phyloP scores from a whole-genome alignment of 2,888 invertebrate genomes.

The Tinea trinotella region DNA sequence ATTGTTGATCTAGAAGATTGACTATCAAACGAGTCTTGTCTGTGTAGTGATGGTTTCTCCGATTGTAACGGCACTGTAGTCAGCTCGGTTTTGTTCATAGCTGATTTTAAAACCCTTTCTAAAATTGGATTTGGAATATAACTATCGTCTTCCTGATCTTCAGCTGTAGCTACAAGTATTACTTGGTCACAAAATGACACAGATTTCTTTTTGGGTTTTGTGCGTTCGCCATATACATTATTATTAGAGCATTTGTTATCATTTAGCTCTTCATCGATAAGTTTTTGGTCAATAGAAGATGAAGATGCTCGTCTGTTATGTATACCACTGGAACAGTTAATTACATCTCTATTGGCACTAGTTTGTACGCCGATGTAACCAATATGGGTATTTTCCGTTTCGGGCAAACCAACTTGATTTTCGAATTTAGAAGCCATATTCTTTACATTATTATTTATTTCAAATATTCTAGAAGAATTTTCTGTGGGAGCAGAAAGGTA shows the following conservation, averaged over 20 bases:
- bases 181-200: conserved; percentile 97
- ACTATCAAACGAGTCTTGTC: conserved; percentile 66
- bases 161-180: conserved; percentile 91
- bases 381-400: conserved; percentile 50
- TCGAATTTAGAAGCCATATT: conserved; percentile 90
- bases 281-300: conserved; percentile 57
- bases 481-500: conserved; percentile 41
- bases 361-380: conserved; percentile 46
- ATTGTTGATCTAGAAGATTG: conserved; percentile 66
- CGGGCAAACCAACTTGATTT: conserved; percentile 39
- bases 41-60: conserved; percentile 59
- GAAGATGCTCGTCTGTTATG: conserved; percentile 53
- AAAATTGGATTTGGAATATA: conserved; percentile 93
- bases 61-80: conserved; percentile 63
- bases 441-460: conserved; percentile 71
- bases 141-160: conserved; percentile 91
- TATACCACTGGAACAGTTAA: conserved; percentile 49
- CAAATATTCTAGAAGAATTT: conserved; percentile 30
- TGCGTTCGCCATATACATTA: conserved; percentile 54
- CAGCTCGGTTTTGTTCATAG: conserved; percentile 81
- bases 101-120: conserved; percentile 87
- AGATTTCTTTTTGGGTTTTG: conserved; percentile 88
- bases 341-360: conserved; percentile 59
- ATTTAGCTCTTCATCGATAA: conserved; percentile 50
- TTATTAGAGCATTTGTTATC: conserved; percentile 49